Evolutionary conservation across 1,140 invertebrate genomes (phyloP).

Genomic region (Nasonia vitripennis): DNA sequence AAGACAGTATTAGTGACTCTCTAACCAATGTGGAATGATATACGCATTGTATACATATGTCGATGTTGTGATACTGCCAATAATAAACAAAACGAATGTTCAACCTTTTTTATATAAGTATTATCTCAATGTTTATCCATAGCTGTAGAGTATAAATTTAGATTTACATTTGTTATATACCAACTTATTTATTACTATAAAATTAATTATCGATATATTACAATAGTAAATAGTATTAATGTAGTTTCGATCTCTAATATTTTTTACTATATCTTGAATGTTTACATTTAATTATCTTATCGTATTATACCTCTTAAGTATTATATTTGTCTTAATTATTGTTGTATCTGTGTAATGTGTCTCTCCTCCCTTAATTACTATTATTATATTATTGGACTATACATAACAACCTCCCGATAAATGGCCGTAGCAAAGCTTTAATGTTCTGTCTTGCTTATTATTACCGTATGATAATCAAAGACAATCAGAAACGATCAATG

Average conservation of each 20-base stretch:
- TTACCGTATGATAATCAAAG: neutral
- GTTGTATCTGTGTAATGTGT: conserved; percentile 25
- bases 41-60: neutral
- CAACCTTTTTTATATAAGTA: conserved; percentile 39
- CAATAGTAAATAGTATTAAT: neutral
- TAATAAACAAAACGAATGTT: conserved; percentile 35
- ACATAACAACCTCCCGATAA: neutral
- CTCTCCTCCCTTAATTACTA: neutral
- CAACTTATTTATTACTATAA: conserved; percentile 2
- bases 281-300: conserved; percentile 29
- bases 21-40: conserved; percentile 22
- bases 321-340: conserved; percentile 34
- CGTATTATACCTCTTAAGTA: conserved; percentile 10
- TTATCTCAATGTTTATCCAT: neutral
- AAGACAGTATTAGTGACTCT: conserved; percentile 33
- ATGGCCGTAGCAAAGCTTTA: conserved; percentile 24
- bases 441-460: conserved; percentile 27
- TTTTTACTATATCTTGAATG: conserved; percentile 20
- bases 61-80: conserved; percentile 41
- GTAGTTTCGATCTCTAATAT: conserved; percentile 24
- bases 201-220: neutral
- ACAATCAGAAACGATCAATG: conserved; percentile 14
- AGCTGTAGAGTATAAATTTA: conserved; percentile 24
- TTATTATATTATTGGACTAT: neutral
- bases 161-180: neutral